These are phyloP conservation scores for Cephus pygmeus DNA, from an alignment of 2,888 invertebrate genomes.

Conservation along the genomic window DNA sequence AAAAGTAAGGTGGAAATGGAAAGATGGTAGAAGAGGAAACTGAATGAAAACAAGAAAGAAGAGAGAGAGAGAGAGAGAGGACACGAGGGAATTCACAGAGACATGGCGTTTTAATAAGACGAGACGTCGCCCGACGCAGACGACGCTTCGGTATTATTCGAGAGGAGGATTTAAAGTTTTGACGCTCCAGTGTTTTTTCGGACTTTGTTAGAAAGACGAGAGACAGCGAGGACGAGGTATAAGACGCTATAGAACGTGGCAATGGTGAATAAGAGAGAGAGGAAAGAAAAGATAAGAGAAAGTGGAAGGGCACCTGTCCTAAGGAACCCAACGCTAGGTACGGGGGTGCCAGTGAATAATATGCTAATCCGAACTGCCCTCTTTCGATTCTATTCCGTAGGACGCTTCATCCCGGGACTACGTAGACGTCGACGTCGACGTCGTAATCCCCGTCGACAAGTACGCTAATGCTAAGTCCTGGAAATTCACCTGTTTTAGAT, in stretches of 20 bases:
- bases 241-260: not conserved
- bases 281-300: not conserved
- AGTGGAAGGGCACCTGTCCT: not conserved
- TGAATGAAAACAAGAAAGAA: not conserved
- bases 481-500: not conserved
- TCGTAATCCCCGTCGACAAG: not conserved
- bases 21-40: not conserved
- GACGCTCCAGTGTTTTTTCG: not conserved
- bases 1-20: not conserved
- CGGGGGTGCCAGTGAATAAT: not conserved
- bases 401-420: not conserved
- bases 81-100: not conserved
- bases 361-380: not conserved
- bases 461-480: not conserved
- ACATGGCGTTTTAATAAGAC: constrained; percentile 49
- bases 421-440: not conserved
- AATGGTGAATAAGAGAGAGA: not conserved
- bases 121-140: constrained; percentile 33
- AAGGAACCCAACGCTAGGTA: not conserved
- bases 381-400: not conserved
- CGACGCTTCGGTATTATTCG: not conserved
- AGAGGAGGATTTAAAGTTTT: not conserved
- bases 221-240: not conserved
- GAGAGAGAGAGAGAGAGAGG: not conserved
- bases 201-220: not conserved